Base-by-base conservation (phyloP, 2,797 vertebrate genomes). In the Hylomyscus alleni region DNA sequence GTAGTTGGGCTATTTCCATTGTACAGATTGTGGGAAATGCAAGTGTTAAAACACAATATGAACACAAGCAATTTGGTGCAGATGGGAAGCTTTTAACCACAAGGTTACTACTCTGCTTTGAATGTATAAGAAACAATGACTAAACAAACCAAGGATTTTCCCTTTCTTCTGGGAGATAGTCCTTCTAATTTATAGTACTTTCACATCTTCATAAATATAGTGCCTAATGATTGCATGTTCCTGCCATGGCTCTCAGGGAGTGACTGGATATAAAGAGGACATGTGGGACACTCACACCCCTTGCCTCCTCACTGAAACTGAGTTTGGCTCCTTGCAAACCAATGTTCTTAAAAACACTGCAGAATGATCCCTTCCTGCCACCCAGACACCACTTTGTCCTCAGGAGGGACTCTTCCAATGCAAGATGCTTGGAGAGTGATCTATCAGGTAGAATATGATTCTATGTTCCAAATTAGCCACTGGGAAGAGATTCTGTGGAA, bases 41-140 rank as follows among this genome's bases (percentile, higher is more conserved):
- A 76, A 73, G 13, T 15, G 29, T 56, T 11, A 54, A 85, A 92
- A 65, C 20, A 54, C 26, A 12, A 62, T 89, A 58, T 82, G 26
- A 89, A 19, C 8, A 3, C 47, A 65, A 62, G 65, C 9, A 26
- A 44, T 73, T 31, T 22, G 84, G 22, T n/a, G 26, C 3, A n/a
- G 40, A 85, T 12, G 37, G 44, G 5, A 78, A 65, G 29, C 24
- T 29, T 83, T 90, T 86, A 72, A 72, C 47, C 58, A 58, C n/a
- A 40, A 54, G 34, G 22, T 50, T 40, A 47, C 8, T n/a, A 60
- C 8, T 31, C 15, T 73, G 67, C 50, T 52, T 60, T 40, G 15
- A 76, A 80, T 81, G 29, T 40, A 8, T 56, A 88, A 91, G 40
- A 58, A 92, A 95, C 94, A 15, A 77, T 75, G 20, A 50, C 8